Conservation (phyloP, 1,140 invertebrate genomes). For the Elysia chlorotica region DNA sequence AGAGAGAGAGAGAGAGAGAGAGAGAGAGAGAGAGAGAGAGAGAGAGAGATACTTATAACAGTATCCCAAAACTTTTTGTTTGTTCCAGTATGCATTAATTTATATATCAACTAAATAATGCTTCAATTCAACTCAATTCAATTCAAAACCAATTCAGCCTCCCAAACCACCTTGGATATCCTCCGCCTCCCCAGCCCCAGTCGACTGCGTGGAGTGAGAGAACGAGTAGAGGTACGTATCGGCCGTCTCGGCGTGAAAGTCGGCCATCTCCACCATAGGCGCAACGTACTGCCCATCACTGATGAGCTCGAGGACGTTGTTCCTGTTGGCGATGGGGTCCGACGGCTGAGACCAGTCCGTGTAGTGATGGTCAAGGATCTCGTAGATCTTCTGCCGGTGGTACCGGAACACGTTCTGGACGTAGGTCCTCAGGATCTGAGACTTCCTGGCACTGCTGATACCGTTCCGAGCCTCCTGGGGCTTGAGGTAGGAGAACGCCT, state of each 20-base stretch:
- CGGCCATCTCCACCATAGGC: constrained; percentile 87
- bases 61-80: no score
- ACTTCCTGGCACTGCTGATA: constrained; percentile 86
- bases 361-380: constrained; percentile 96
- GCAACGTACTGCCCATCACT: constrained; percentile 88
- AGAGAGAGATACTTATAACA: no score
- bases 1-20: no score
- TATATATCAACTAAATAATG: no score
- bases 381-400: constrained; percentile 95
- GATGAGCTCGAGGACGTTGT: constrained; percentile 88
- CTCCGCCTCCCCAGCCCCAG: constrained; percentile 64
- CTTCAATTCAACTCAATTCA: no score
- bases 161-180: constrained; percentile 10
- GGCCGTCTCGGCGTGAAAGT: constrained; percentile 77
- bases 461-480: constrained; percentile 90
- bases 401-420: constrained; percentile 83
- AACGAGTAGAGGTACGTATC: constrained; percentile 57
- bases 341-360: constrained; percentile 45
- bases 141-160: no score
- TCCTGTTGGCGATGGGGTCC: constrained; percentile 76
- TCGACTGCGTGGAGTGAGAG: constrained; percentile 85
- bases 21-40: no score
- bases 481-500: constrained; percentile 86
- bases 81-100: no score
- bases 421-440: constrained; percentile 90